Percentiles rank a stretch among this genome's conserved stretches.
Evolutionary conservation across 2,113 vertebrate species (phyloP).

Genomic region (Peucedramus taeniatus): DNA sequence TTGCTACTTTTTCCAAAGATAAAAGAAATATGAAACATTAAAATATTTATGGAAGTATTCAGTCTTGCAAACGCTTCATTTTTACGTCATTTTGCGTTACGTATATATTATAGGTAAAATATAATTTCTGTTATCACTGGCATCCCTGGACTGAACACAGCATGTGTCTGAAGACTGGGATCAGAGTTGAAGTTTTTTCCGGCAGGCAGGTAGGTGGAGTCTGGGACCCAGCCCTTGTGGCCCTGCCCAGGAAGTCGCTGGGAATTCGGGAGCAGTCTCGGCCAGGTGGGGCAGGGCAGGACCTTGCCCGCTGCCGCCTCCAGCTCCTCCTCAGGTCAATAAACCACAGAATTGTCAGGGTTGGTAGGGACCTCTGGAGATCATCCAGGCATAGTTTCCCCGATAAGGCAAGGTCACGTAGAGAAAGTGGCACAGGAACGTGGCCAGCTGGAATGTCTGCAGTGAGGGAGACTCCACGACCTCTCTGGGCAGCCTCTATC

Average conservation of each 20-base stretch:
- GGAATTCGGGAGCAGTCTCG: fast-evolving
- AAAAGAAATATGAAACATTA: background rate
- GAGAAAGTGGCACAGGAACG: background rate
- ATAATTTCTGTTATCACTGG: background rate
- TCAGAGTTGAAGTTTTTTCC: background rate
- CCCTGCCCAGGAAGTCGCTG: background rate
- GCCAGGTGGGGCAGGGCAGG: fast-evolving
- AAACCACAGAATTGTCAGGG: background rate
- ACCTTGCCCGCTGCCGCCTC: fast-evolving
- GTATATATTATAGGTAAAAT: background rate
- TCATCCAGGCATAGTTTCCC: too few species aligned
- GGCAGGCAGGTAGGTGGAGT: background rate
- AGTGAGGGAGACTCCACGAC: fast-evolving
- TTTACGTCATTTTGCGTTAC: background rate
- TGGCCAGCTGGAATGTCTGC: background rate
- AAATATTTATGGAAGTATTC: background rate
- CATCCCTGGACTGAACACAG: background rate
- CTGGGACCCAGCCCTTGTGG: background rate
- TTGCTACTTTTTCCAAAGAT: background rate
- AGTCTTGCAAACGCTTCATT: background rate
- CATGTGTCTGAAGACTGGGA: background rate
- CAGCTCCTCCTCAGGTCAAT: background rate
- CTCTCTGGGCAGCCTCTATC: background rate
- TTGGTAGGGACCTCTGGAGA: too few species aligned
- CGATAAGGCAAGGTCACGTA: background rate